These are phyloP conservation scores for Semnornis frantzii DNA, from an alignment of 2,113 vertebrate species.

Conservation along the genomic window DNA sequence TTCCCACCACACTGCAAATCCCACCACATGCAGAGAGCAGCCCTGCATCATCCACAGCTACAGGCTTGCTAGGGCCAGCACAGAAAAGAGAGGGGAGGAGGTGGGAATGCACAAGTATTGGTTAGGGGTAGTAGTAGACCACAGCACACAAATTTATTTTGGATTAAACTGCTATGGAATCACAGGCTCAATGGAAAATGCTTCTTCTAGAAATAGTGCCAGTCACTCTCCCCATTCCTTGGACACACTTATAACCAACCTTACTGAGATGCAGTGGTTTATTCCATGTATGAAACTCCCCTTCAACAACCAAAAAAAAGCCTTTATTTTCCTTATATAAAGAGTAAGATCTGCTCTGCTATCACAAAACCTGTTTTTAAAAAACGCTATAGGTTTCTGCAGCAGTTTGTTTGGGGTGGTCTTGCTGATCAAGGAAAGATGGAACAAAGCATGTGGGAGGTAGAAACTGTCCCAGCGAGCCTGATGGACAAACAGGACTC, in stretches of 20 bases:
- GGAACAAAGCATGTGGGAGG: neutral
- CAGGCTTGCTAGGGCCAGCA: neutral
- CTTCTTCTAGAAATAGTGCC: conserved; percentile 4
- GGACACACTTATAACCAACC: neutral
- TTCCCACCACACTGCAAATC: neutral
- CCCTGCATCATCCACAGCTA: neutral
- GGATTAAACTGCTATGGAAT: conserved; percentile 18
- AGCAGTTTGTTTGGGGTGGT: neutral
- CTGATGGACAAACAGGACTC: neutral
- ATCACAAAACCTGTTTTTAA: neutral
- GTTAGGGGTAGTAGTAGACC: neutral
- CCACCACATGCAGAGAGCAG: neutral
- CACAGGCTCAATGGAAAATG: conserved; percentile 30
- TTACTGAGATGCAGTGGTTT: neutral
- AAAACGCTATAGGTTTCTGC: neutral
- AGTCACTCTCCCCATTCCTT: neutral
- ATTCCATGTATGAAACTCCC: neutral
- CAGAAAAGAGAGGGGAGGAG: neutral
- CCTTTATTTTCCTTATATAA: neutral
- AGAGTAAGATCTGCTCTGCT: neutral
- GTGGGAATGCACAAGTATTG: neutral
- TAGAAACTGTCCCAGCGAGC: neutral
- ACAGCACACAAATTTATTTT: conserved; percentile 10
- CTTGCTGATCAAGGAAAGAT: neutral
- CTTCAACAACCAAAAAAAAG: neutral